These are phyloP conservation scores for Enteromius mattozi DNA, from an alignment of 2,797 vertebrate species.

Conservation along the genomic window DNA sequence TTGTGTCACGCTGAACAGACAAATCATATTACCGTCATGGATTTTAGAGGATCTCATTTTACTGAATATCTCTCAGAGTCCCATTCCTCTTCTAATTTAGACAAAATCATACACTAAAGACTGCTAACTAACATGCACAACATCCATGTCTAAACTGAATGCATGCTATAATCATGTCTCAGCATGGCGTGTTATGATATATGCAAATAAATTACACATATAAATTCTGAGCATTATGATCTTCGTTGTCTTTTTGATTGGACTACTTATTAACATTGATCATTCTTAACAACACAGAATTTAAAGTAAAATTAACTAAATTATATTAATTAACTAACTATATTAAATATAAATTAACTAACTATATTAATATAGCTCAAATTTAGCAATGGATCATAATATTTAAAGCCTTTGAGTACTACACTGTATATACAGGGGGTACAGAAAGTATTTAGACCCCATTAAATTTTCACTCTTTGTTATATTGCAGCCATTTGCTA, in stretches of 20 bases:
- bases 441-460: too few species aligned
- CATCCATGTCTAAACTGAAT: not conserved
- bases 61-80: not conserved
- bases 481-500: too few species aligned
- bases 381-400: not conserved
- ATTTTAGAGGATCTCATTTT: constrained; percentile 31
- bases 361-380: not conserved
- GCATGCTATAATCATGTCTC: not conserved
- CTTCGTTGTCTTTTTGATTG: not conserved
- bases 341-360: too few species aligned
- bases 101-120: not conserved
- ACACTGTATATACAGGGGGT: too few species aligned
- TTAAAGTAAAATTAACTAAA: not conserved
- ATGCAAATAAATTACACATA: not conserved
- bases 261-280: not conserved
- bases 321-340: too few species aligned
- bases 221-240: not conserved
- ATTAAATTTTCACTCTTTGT: too few species aligned
- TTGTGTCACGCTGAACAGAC: not conserved
- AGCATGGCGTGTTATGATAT: not conserved
- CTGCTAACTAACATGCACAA: not conserved
- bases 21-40: constrained; percentile 12
- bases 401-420: not conserved
- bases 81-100: not conserved
- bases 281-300: not conserved